phyloP scores from a whole-genome alignment of 2,797 vertebrate species.

The Xenentodon cancila region DNA sequence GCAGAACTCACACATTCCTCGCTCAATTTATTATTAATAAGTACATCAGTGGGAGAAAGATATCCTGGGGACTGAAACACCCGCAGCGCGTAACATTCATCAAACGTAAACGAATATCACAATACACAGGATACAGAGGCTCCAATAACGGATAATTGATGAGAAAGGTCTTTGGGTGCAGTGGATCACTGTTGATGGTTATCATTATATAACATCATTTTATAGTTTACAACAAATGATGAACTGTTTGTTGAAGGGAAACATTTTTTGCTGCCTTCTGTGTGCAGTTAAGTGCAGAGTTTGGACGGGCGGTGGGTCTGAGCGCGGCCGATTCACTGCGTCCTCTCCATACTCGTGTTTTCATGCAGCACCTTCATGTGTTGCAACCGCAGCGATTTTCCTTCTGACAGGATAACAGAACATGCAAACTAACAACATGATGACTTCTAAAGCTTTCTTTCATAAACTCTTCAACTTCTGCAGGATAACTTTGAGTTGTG shows the following conservation, averaged over 20 bases:
- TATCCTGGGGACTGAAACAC: slow-evolving; percentile 84
- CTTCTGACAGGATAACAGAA: slow-evolving; percentile 72
- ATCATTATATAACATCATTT: slow-evolving; percentile 80
- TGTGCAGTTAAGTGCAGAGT: slow-evolving; percentile 68
- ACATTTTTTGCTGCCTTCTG: slow-evolving; percentile 64
- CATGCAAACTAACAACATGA: slow-evolving; percentile 61
- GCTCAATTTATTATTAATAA: slow-evolving; percentile 89
- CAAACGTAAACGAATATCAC: slow-evolving; percentile 86
- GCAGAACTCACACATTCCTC: slow-evolving; percentile 85
- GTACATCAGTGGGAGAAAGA: slow-evolving; percentile 85
- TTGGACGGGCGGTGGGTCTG: slow-evolving; percentile 58
- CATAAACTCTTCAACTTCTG: slow-evolving; percentile 51
- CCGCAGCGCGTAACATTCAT: slow-evolving; percentile 83
- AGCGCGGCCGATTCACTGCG: slow-evolving; percentile 48
- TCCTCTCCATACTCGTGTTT: slow-evolving; percentile 60
- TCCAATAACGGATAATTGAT: slow-evolving; percentile 86
- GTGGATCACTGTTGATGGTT: slow-evolving; percentile 75
- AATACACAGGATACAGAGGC: slow-evolving; percentile 82
- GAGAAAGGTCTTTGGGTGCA: slow-evolving; percentile 79
- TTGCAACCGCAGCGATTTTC: slow-evolving; percentile 70
- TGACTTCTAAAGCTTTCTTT: slow-evolving; percentile 44
- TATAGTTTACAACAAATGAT: slow-evolving; percentile 71
- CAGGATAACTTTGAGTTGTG: slow-evolving; percentile 48
- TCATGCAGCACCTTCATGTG: slow-evolving; percentile 56
- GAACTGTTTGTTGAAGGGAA: slow-evolving; percentile 68